phyloP scores from a whole-genome alignment of 1,140 invertebrate genomes.

The Aphidius ervi region DNA sequence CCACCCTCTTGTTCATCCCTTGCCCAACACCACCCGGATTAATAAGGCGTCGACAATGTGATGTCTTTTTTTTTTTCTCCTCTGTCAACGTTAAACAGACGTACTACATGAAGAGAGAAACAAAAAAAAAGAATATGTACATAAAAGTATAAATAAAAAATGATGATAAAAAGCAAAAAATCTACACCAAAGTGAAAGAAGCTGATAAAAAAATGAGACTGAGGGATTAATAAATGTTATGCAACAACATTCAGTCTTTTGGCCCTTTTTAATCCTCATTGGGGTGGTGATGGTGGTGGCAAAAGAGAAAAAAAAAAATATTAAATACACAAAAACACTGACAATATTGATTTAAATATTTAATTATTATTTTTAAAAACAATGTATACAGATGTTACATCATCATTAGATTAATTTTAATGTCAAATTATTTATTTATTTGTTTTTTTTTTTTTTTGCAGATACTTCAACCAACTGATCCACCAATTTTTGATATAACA shows the following conservation, averaged over 20 bases:
- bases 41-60: conserved; percentile 53
- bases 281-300: no score
- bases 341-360: no score
- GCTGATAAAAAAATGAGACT: neutral
- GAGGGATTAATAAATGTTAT: conserved; percentile 8
- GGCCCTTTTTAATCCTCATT: no score
- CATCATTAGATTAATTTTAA: no score
- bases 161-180: neutral
- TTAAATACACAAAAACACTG: no score
- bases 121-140: neutral
- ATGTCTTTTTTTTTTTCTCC: conserved; percentile 44
- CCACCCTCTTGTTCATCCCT: conserved; percentile 19
- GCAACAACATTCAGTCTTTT: no score
- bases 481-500: conserved; percentile 51
- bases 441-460: conserved; percentile 28
- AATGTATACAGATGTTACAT: no score
- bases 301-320: no score
- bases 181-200: neutral
- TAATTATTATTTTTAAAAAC: no score
- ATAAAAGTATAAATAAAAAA: neutral
- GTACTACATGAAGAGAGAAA: conserved; percentile 32
- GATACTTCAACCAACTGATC: conserved; percentile 46
- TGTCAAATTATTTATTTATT: neutral
- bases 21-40: conserved; percentile 39
- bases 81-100: conserved; percentile 1